Evolutionary conservation across 2,113 vertebrate genomes (phyloP).

Genomic region (Neotoma lepida): DNA sequence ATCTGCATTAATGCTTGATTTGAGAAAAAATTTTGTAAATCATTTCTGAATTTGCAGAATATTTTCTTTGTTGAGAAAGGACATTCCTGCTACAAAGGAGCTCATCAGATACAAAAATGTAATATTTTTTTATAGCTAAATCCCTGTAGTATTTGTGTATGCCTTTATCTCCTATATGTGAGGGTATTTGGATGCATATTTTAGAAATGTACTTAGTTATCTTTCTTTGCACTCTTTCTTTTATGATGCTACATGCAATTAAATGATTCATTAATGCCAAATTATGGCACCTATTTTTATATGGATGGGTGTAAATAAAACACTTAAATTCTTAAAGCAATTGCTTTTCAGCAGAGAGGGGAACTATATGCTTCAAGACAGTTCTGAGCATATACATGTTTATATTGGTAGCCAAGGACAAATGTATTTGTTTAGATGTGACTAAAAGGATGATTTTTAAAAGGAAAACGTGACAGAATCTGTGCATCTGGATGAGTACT

Average conservation of each 20-base stretch:
- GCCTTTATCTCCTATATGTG: slow-evolving; percentile 37
- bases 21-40: slow-evolving; percentile 57
- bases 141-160: slow-evolving; percentile 32
- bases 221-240: slow-evolving; percentile 65
- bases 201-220: slow-evolving; percentile 54
- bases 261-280: slow-evolving; percentile 62
- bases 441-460: slow-evolving; percentile 11
- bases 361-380: slow-evolving; percentile 34
- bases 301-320: slow-evolving; percentile 2
- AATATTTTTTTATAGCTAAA: slow-evolving; percentile 2
- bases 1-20: slow-evolving; percentile 71
- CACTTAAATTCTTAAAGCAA: not conserved
- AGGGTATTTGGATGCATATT: slow-evolving; percentile 53
- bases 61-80: slow-evolving; percentile 70
- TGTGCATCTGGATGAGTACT: slow-evolving; percentile 46
- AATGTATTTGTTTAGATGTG: slow-evolving; percentile 38
- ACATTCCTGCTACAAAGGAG: slow-evolving; percentile 56
- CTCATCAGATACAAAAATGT: slow-evolving; percentile 50
- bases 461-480: slow-evolving; percentile 1
- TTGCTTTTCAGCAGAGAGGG: slow-evolving; percentile 63
- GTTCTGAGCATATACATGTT: slow-evolving; percentile 26
- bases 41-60: slow-evolving; percentile 75
- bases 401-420: slow-evolving; percentile 44
- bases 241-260: slow-evolving; percentile 61
- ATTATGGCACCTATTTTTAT: slow-evolving; percentile 55